phyloP scores from a whole-genome alignment of 2,113 vertebrate genomes.

The Xiphorhynchus elegans region DNA sequence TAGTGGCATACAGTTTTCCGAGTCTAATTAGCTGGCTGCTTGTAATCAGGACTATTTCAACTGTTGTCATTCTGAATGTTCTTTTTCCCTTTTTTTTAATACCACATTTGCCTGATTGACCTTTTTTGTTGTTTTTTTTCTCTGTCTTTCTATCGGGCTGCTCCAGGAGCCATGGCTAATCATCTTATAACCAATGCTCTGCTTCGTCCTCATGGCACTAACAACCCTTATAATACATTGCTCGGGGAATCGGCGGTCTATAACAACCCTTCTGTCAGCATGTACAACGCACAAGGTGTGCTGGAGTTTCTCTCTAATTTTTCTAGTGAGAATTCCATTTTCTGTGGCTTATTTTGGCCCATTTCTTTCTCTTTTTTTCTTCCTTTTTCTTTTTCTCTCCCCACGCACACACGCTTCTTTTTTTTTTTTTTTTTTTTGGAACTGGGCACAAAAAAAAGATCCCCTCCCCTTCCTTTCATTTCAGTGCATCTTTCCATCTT shows the following conservation, averaged over 20 bases:
- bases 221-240: slow-evolving; percentile 99
- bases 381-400: neutral
- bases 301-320: slow-evolving; percentile 83
- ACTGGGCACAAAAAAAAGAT: slow-evolving; percentile 16
- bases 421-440: neutral
- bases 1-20: slow-evolving; percentile 68
- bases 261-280: slow-evolving; percentile 99
- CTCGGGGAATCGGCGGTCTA: slow-evolving; percentile 98
- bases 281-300: slow-evolving; percentile 99
- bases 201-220: slow-evolving; percentile 99
- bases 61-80: slow-evolving; percentile 87
- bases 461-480: slow-evolving; percentile 32
- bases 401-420: neutral
- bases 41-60: slow-evolving; percentile 82
- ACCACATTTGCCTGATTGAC: slow-evolving; percentile 92
- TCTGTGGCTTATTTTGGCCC: slow-evolving; percentile 77
- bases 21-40: slow-evolving; percentile 78
- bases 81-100: slow-evolving; percentile 78
- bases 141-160: slow-evolving; percentile 92
- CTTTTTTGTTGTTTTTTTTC: slow-evolving; percentile 83
- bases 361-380: slow-evolving; percentile 21
- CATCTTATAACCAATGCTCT: slow-evolving; percentile 99
- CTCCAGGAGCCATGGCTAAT: slow-evolving; percentile 99
- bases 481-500: slow-evolving; percentile 70
- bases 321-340: slow-evolving; percentile 80